Percentiles rank a stretch among this genome's conserved stretches.
Evolutionary conservation across 2,797 vertebrate species (phyloP).

Genomic region (Ciconia nigra): DNA sequence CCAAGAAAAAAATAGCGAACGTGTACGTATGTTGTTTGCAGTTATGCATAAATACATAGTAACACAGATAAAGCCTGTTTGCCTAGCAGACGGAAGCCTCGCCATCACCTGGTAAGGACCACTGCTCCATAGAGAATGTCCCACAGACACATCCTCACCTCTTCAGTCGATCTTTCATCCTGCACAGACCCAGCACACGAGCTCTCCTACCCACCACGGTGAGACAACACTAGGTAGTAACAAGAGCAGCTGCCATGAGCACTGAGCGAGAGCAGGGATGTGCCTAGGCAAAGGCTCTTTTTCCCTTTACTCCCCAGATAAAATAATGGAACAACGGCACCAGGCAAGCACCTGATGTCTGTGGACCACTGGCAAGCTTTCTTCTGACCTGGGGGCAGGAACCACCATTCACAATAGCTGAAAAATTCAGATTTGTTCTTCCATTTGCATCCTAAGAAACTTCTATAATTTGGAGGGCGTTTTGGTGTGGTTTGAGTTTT

Average conservation of each 20-base stretch:
- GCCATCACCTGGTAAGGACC: not conserved
- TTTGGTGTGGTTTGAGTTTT: not conserved
- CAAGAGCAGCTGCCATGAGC: not conserved
- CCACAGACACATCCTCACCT: not conserved
- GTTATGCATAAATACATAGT: not conserved
- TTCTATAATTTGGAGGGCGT: not conserved
- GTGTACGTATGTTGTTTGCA: not conserved
- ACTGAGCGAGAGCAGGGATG: not conserved
- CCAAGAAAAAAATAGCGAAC: not conserved
- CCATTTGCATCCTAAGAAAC: not conserved
- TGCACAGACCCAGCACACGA: not conserved
- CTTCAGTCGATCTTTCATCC: not conserved
- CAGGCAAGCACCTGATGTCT: not conserved
- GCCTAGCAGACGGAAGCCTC: not conserved
- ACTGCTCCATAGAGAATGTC: not conserved
- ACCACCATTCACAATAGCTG: not conserved
- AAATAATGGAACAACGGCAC: not conserved
- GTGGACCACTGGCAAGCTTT: not conserved
- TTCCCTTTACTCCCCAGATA: not conserved
- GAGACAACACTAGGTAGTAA: not conserved
- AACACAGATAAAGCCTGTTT: not conserved
- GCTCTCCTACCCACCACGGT: not conserved
- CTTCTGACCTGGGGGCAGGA: not conserved
- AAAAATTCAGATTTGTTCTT: not conserved
- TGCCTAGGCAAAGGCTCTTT: not conserved